Base-by-base conservation (phyloP, 1,140 invertebrate genomes). In the Pseudomyrmex dendroicus region DNA sequence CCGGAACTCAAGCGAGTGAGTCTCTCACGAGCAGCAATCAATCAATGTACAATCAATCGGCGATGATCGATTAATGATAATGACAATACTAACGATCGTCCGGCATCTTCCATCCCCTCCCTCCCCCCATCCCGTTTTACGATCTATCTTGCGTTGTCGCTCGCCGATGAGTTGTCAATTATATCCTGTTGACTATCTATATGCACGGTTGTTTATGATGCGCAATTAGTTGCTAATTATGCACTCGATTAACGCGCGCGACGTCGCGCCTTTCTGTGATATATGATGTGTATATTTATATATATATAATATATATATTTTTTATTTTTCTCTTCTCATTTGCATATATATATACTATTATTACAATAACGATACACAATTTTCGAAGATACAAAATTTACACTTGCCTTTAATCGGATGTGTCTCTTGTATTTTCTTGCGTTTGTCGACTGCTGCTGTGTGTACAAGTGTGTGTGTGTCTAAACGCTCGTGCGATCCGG, bases 361-460 rank as follows among this genome's bases (percentile, higher is more conserved):
- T 90, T 91, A 91, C 87, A 91, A 86, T 89, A 80, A 92, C 90
- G 88, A 88, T 92, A 91, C 86, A 91, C 91, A 93, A 93, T 93
- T 84, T 35, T 92, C 86, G 89, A 92, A 93, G 92, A 92, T 93
- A 93, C 91, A 93, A 94, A 94, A 94, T 93, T 91, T 93, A 93
- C 92, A 94, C 52, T 88, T 68, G 74, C 59, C 46, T 68, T 84
- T 64, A 59, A 13, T 80, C 56, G 35, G 5, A 25, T 20, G 64
- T 78, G 64, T 57, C n/a, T 17, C 35, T 84, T 13, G 64, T 82
- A 44, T 85, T 82, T 52, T 61, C 48, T 56, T 73, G 44, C 73
- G 44, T 50, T 22, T 35, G 35, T 35, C 35, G 76, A 61, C 54
- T 77, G 48, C 59, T 13, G 59, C 62, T 68, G 67, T 52, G 22